phyloP scores from a whole-genome alignment of 2,888 invertebrate genomes.

The Calameuta filiformis region DNA sequence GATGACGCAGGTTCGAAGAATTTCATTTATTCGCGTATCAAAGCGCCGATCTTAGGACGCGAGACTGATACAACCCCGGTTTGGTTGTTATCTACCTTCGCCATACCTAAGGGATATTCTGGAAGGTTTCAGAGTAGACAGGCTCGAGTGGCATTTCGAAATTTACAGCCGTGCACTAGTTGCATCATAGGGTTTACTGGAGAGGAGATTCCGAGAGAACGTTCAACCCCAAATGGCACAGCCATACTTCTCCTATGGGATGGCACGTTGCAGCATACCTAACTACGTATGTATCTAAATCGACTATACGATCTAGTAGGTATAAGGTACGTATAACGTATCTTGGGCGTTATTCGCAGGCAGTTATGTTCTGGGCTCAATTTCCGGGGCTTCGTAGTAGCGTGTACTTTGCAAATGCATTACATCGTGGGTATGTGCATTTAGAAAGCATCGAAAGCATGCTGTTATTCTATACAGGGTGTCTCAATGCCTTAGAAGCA shows the following conservation, averaged over 20 bases:
- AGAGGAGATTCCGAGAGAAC: background rate
- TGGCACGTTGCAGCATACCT: background rate
- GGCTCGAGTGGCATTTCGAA: background rate
- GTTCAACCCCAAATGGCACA: conserved; percentile 5
- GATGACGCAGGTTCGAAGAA: background rate
- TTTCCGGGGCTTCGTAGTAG: conserved; percentile 20
- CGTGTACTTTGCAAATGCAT: background rate
- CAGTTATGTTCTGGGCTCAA: conserved; percentile 32
- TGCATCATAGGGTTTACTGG: background rate
- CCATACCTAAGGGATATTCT: background rate
- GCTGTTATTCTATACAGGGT: background rate
- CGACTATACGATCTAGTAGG: background rate
- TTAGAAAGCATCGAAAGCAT: background rate
- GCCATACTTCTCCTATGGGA: background rate
- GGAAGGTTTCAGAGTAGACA: background rate
- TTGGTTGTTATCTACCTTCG: background rate
- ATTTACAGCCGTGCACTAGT: conserved; percentile 5
- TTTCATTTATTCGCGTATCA: background rate
- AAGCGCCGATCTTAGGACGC: background rate
- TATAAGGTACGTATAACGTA: background rate
- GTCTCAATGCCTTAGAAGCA: background rate
- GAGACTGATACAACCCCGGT: background rate
- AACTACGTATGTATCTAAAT: background rate
- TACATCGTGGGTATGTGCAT: background rate
- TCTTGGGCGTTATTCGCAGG: conserved; percentile 7